These are phyloP conservation scores for Nothocercus nigrocapillus DNA, from an alignment of 2,113 vertebrate genomes.

Conservation along the genomic window DNA sequence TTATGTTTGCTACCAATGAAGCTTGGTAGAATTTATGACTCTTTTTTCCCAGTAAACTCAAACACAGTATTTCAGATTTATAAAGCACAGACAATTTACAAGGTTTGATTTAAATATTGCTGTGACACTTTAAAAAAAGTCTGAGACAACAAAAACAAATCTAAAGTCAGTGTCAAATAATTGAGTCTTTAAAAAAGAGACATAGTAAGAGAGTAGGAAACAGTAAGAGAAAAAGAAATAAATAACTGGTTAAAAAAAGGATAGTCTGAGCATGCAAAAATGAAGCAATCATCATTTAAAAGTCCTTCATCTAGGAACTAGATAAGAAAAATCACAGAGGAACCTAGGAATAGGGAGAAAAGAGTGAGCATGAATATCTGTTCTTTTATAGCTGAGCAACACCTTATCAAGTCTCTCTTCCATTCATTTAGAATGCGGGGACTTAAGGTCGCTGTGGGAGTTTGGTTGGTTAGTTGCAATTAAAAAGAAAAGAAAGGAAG, in stretches of 20 bases:
- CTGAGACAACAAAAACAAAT: neutral
- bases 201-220: neutral
- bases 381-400: neutral
- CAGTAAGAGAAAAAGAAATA: neutral
- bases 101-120: neutral
- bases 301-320: neutral
- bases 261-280: neutral
- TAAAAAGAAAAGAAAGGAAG: neutral
- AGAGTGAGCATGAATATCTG: neutral
- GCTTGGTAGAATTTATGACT: neutral
- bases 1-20: neutral
- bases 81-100: neutral
- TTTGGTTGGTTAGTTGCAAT: neutral
- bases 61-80: neutral
- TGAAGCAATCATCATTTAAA: neutral
- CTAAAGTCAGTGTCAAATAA: neutral
- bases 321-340: neutral
- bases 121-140: neutral
- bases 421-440: neutral
- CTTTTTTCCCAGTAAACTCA: neutral
- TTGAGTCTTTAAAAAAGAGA: neutral
- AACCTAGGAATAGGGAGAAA: neutral
- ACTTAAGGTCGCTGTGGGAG: neutral
- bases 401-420: neutral
- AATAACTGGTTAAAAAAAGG: neutral